These are phyloP conservation scores for Bombus pascuorum DNA, from an alignment of 1,140 invertebrate species.

Conservation along the genomic window DNA sequence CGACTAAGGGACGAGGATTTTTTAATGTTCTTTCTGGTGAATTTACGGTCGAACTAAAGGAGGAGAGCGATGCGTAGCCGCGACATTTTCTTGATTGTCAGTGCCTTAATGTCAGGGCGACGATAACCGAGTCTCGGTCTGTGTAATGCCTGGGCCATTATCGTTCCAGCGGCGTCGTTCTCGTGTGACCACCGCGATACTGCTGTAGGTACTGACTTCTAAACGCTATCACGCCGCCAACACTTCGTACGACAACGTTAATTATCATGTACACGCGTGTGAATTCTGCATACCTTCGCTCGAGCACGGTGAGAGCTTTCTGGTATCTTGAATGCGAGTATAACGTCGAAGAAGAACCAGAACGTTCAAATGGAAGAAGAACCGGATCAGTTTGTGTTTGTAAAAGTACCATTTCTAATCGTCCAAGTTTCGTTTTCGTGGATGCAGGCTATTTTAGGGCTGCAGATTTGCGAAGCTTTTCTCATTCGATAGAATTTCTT, in stretches of 20 bases:
- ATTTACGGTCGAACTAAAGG: conserved; percentile 2
- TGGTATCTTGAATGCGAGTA: background rate
- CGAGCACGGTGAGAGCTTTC: background rate
- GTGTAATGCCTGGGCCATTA: conserved; percentile 17
- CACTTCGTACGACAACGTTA: conserved; percentile 30
- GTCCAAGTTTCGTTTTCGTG: too few relatives aligned
- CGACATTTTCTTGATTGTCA: conserved; percentile 35
- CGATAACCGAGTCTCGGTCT: conserved; percentile 17
- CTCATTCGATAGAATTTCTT: too few relatives aligned
- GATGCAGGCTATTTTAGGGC: too few relatives aligned
- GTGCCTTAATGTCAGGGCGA: conserved; percentile 16
- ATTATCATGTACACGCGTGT: conserved; percentile 18
- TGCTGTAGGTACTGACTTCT: background rate
- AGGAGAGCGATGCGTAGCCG: background rate
- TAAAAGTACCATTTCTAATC: background rate
- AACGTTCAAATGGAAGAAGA: background rate
- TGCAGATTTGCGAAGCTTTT: too few relatives aligned
- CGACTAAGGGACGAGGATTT: background rate
- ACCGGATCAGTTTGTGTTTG: background rate
- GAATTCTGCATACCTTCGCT: conserved; percentile 4
- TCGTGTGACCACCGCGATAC: conserved; percentile 22
- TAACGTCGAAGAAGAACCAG: background rate
- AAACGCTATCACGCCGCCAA: conserved; percentile 26
- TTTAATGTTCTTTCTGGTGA: background rate
- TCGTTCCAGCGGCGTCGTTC: conserved; percentile 11